Conservation (phyloP, 2,797 vertebrate genomes). For the Sebastes itinus region DNA sequence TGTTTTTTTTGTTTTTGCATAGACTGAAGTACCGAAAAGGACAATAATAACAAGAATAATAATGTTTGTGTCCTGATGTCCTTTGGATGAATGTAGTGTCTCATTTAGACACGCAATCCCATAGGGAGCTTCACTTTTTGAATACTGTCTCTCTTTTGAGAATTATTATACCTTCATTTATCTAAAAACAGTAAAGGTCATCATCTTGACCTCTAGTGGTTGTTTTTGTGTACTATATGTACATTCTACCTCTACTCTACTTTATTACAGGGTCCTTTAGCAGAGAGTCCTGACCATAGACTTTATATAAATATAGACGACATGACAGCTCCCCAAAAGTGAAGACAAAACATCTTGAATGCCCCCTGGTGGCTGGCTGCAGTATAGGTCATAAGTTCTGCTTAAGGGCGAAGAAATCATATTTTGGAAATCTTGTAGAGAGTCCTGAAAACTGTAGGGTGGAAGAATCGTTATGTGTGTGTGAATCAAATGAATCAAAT, state of each 20-base stretch:
- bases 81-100: background rate
- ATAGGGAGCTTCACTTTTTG: background rate
- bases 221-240: background rate
- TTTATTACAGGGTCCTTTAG: background rate
- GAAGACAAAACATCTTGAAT: too few species aligned
- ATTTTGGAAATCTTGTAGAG: background rate
- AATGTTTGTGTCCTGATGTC: background rate
- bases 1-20: background rate
- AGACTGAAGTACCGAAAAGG: background rate
- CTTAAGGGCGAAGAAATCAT: background rate
- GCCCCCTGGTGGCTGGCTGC: too few species aligned
- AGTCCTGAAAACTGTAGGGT: background rate
- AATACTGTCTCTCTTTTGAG: too few species aligned
- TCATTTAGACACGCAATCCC: background rate
- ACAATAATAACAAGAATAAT: background rate
- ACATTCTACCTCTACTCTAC: background rate
- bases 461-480: background rate
- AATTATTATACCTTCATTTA: background rate
- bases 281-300: background rate
- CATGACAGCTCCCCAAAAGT: background rate
- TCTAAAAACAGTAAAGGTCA: background rate
- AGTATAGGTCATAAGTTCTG: too few species aligned
- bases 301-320: background rate
- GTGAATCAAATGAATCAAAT: too few species aligned
- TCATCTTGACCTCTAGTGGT: background rate